Base-by-base conservation (phyloP, 2,113 vertebrate genomes). In the Labeo rohita region DNA sequence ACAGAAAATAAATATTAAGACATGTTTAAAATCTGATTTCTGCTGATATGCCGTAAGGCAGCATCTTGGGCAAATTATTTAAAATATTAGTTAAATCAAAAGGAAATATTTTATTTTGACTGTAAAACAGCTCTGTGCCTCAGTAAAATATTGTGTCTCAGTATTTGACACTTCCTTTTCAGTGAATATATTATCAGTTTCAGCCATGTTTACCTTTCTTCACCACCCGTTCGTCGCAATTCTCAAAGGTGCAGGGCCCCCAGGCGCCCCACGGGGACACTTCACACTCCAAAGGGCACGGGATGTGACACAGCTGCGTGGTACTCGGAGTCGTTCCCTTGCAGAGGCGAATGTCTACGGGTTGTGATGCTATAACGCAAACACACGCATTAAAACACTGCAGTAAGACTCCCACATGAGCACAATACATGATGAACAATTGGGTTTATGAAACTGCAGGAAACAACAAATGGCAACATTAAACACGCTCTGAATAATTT, bases 201-300 rank as follows among this genome's bases (percentile, higher is more conserved):
- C 52, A 79, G 52, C 18, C 36, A 80, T 63, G 47, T 52, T 84
- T 94, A 99, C 98, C 98, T 93, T 99, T 99, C 90, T 97, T 99
- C 73, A 94, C 96, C 39, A 95, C 95, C 85, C 96, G 96, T 68
- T 99, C 97, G 2, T 96, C 94, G 85, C 98, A 99, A 90, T 93
- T 98, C 92, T 99, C 98, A n/a, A 96, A 98, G 89, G 98, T 99
- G 90, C 98, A 99, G 0, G 96, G 96, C 56, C 98, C 98, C 98
- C 98, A 99, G 43, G 97, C 97, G 3, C 96, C 96, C 98, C 98
- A 99, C 0, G 95, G 92, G 0, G 98, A 99, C 87, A 99, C 97
- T 74, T 97, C 95, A 52, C 98, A 99, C 90, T 98, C 97, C 21
- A 94, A 92, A 65, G 98, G 98, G 89, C 98, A 99, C 4, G 96